Conservation (phyloP, 1,140 invertebrate species). For the Pseudomyrmex dendroicus region DNA sequence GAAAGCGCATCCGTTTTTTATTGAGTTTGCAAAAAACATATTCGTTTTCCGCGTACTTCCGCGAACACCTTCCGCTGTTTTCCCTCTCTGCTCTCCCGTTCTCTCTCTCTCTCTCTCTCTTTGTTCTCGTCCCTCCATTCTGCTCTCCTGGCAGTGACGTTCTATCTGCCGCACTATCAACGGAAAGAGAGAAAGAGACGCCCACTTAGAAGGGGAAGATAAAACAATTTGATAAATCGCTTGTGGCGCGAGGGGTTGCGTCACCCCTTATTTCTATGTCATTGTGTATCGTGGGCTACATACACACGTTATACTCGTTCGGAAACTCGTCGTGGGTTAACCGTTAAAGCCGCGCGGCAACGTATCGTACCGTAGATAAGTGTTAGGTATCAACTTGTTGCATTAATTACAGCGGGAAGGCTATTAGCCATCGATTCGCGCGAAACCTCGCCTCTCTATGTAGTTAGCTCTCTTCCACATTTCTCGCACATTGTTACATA, state of each 20-base stretch:
- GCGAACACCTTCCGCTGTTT: slow-evolving; percentile 42
- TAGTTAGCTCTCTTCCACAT: slow-evolving; percentile 76
- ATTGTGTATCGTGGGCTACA: slow-evolving; percentile 58
- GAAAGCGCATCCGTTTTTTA: slow-evolving; percentile 63
- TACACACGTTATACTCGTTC: slow-evolving; percentile 50
- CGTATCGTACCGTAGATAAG: slow-evolving; percentile 79
- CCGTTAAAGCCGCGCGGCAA: slow-evolving; percentile 74
- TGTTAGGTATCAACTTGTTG: slow-evolving; percentile 85
- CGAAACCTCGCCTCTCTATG: slow-evolving; percentile 78
- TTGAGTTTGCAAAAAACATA: slow-evolving; percentile 71
- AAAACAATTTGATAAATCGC: slow-evolving; percentile 65
- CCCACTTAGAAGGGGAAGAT: slow-evolving; percentile 31
- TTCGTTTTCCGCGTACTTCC: slow-evolving; percentile 58
- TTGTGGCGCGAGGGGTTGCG: slow-evolving; percentile 56
- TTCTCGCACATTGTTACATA: slow-evolving; percentile 52
- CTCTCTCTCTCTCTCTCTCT: background rate
- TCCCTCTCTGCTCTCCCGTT: background rate
- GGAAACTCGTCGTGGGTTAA: slow-evolving; percentile 69
- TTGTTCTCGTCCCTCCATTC: slow-evolving; percentile 2
- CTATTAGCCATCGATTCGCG: slow-evolving; percentile 84
- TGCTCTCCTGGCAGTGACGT: slow-evolving; percentile 24
- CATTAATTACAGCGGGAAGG: slow-evolving; percentile 84
- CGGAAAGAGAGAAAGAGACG: background rate
- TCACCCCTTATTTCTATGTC: slow-evolving; percentile 40
- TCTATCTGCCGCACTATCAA: slow-evolving; percentile 19